phyloP scores from a whole-genome alignment of 2,113 vertebrate species.

The Daphoenositta chrysoptera region DNA sequence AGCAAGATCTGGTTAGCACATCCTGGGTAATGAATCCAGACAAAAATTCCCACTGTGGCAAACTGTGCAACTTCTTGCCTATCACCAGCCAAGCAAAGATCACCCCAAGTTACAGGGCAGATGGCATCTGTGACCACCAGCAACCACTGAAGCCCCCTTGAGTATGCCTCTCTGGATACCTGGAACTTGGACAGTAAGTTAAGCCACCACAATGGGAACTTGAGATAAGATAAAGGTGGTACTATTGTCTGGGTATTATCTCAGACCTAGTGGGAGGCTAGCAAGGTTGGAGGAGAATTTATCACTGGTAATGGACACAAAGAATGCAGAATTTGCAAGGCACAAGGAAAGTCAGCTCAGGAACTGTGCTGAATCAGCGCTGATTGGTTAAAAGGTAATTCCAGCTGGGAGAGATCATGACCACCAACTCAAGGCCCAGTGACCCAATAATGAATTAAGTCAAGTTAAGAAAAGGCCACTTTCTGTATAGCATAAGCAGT shows the following conservation, averaged over 20 bases:
- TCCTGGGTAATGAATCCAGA: not conserved
- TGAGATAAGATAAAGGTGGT: not conserved
- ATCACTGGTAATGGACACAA: not conserved
- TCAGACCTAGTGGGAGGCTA: not conserved
- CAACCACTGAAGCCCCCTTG: accelerated
- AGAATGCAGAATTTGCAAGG: not conserved
- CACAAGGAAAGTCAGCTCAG: not conserved
- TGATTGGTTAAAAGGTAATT: not conserved
- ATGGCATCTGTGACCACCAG: not conserved
- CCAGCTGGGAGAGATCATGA: too few species aligned
- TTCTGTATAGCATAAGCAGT: not conserved
- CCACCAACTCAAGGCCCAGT: not conserved
- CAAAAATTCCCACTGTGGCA: not conserved
- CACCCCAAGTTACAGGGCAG: not conserved
- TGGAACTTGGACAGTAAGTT: not conserved
- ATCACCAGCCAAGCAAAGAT: not conserved
- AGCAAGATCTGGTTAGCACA: not conserved
- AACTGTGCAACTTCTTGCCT: not conserved
- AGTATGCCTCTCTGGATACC: not conserved
- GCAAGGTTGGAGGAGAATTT: not conserved
- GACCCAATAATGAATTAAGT: not conserved
- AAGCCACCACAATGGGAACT: not conserved
- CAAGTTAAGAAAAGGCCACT: not conserved
- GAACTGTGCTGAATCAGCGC: not conserved
- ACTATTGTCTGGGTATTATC: not conserved